Base-by-base conservation (phyloP, 2,888 invertebrate species). In the Bedellia somnulentella region DNA sequence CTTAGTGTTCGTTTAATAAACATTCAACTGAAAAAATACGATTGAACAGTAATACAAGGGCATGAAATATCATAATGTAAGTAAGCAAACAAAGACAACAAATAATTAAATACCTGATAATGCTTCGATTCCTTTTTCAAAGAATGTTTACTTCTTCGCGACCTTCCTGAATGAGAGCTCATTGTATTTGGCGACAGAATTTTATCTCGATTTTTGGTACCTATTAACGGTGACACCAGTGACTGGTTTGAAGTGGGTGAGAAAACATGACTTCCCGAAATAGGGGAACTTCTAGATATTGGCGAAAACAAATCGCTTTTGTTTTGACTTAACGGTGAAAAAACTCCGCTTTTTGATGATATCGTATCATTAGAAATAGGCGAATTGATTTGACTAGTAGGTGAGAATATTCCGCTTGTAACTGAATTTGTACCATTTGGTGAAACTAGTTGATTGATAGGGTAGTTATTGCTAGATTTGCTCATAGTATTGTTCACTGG, bases 91-190 rank as follows among this genome's bases (percentile, higher is more conserved):
- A n/a, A n/a, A n/a, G n/a, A n/a, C n/a, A n/a, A n/a, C n/a, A n/a
- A n/a, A n/a, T n/a, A n/a, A n/a, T n/a, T n/a, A n/a, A n/a, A 57
- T 73, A 82, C 82, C 76, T 86, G 85, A 57, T 86, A 86, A 61
- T 86, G 86, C 50, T 78, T 83, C 43, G 86, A 84, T 51, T 82
- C 76, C 67, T 86, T 86, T 47, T 82, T 78, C 38, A 71, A 67
- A 40, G 78, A 75, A 49, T 80, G 79, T 47, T 79, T 79, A 56
- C 78, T 75, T 51, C 78, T 63, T 41, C 79, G 70, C 33, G 79
- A 77, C 57, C 79, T 62, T 54, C 77, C 76, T 41, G 80, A 76
- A n/a, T n/a, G n/a, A n/a, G n/a, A n/a, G n/a, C n/a, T n/a, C n/a
- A n/a, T n/a, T 22, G 63, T 67, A 44, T 61, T 66, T 21, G 76